Conservation (phyloP, 2,113 vertebrate species). For the Arizona elegans region DNA sequence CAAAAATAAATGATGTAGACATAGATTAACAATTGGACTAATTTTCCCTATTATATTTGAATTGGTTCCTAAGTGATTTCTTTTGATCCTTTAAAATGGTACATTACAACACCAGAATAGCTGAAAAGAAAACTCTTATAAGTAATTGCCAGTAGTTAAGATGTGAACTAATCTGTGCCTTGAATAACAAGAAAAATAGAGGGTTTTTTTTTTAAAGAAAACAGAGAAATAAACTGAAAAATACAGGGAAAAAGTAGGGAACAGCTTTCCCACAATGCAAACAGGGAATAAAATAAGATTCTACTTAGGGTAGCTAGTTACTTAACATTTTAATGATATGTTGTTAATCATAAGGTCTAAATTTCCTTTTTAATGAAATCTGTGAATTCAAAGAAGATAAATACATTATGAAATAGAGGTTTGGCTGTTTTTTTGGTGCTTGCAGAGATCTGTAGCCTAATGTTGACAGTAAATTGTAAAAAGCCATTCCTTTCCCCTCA, state of each 20-base stretch:
- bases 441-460: neutral
- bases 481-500: neutral
- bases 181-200: neutral
- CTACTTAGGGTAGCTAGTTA: neutral
- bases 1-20: slow-evolving; percentile 25
- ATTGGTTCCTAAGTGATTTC: slow-evolving; percentile 12
- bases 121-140: slow-evolving; percentile 12
- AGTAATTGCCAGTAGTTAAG: slow-evolving; percentile 7
- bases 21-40: neutral
- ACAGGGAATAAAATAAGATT: neutral
- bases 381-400: neutral
- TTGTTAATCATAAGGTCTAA: neutral
- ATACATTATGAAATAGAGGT: neutral
- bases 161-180: neutral
- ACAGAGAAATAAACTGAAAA: neutral
- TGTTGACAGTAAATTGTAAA: neutral
- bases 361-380: neutral
- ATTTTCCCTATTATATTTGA: neutral
- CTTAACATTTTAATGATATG: neutral
- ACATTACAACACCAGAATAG: slow-evolving; percentile 18
- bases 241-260: neutral
- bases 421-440: neutral
- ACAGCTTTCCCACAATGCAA: neutral
- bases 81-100: slow-evolving; percentile 16
- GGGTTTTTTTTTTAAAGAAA: slow-evolving; percentile 1